Evolutionary conservation across 2,113 vertebrate species (phyloP).

Genomic region (Microtus richardsoni): DNA sequence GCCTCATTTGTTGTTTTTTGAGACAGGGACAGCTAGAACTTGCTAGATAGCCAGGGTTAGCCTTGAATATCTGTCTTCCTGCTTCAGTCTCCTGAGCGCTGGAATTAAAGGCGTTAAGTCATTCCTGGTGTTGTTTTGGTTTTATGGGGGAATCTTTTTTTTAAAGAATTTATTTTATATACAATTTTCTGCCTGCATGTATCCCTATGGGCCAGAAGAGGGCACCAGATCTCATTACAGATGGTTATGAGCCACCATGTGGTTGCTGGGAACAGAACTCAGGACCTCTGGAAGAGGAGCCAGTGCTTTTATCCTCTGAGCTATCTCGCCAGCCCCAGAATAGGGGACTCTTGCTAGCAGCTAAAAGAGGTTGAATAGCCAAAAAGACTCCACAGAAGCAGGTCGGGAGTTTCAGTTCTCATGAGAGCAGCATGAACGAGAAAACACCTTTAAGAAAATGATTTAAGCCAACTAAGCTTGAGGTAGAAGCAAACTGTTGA

Average conservation of each 20-base stretch:
- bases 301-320: too few relatives aligned
- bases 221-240: too few relatives aligned
- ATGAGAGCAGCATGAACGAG: neutral
- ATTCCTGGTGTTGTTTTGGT: neutral
- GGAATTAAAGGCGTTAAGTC: neutral
- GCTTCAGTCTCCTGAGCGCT: neutral
- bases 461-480: neutral
- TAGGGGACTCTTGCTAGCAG: neutral
- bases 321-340: neutral
- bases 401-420: neutral
- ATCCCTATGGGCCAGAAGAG: too few relatives aligned
- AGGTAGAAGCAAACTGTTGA: neutral
- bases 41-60: neutral
- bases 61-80: neutral
- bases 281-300: too few relatives aligned
- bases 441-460: neutral
- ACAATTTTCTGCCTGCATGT: too few relatives aligned
- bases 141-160: neutral
- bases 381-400: neutral
- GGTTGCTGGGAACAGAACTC: too few relatives aligned
- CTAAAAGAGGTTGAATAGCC: neutral
- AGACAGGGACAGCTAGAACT: neutral
- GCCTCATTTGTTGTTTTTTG: neutral
- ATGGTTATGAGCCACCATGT: too few relatives aligned
- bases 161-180: too few relatives aligned